Evolutionary conservation across 2,888 invertebrate genomes (phyloP).

Genomic region (Trichopria drosophilae): DNA sequence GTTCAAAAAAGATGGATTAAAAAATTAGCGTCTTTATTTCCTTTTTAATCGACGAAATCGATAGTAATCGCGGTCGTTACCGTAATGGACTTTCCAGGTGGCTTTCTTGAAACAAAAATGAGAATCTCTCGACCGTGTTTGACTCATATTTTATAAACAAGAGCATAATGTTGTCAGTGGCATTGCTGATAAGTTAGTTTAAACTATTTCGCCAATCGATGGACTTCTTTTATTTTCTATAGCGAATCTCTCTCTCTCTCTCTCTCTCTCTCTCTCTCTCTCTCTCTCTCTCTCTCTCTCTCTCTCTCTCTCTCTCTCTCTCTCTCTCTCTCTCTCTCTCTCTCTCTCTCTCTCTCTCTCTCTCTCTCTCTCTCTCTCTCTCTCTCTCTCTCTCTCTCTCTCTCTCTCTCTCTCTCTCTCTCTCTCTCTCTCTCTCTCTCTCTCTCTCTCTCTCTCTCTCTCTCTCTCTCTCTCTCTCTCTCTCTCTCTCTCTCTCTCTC

Average conservation of each 20-base stretch:
- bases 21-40: no score
- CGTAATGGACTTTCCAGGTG: no score
- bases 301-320: constrained; percentile 33
- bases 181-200: no score
- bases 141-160: no score
- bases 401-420: constrained; percentile 32
- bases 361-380: constrained; percentile 27
- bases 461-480: constrained; percentile 8
- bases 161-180: no score
- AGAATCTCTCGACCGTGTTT: no score
- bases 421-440: constrained; percentile 30
- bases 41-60: no score
- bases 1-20: no score
- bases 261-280: constrained; percentile 13
- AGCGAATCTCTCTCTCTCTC: constrained; percentile 31
- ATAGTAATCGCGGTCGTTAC: no score
- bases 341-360: constrained; percentile 12
- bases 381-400: constrained; percentile 15
- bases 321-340: constrained; percentile 22
- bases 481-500: constrained; percentile 27
- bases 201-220: no score
- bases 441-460: constrained; percentile 4
- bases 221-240: no score
- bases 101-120: no score
- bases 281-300: constrained; percentile 5